These are phyloP conservation scores for Odontomachus brunneus DNA, from an alignment of 1,140 invertebrate species.

Conservation along the genomic window DNA sequence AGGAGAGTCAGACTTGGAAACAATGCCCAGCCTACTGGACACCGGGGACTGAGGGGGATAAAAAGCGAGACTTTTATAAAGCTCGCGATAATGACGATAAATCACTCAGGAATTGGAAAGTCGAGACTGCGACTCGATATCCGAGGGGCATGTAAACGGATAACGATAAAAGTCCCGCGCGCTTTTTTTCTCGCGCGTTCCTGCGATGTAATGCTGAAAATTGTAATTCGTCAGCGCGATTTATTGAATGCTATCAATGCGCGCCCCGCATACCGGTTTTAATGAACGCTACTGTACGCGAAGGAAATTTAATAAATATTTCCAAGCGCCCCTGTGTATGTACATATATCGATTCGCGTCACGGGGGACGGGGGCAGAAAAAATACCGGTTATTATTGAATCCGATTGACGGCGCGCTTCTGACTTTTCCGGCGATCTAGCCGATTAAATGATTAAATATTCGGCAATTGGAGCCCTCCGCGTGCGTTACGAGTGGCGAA, in stretches of 20 bases:
- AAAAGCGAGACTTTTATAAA: no score
- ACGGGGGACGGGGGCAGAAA: background rate
- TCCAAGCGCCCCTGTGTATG: background rate
- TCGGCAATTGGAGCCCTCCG: constrained; percentile 35
- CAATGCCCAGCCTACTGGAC: no score
- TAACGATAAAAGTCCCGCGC: no score
- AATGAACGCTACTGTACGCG: constrained; percentile 17
- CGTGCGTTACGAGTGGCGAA: constrained; percentile 4
- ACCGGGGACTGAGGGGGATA: no score
- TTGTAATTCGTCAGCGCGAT: constrained; percentile 14
- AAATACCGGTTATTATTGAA: constrained; percentile 30
- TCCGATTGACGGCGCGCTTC: background rate
- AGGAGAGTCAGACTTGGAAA: no score
- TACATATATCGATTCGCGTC: constrained; percentile 15
- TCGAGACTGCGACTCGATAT: no score
- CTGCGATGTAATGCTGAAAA: constrained; percentile 9
- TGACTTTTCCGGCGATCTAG: constrained; percentile 19
- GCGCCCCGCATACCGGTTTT: background rate
- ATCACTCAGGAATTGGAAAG: no score
- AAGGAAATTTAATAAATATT: constrained; percentile 30
- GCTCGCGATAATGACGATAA: no score
- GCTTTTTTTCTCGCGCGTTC: no score
- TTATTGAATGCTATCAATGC: constrained; percentile 9
- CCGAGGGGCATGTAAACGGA: no score
- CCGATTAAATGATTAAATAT: constrained; percentile 54